These are phyloP conservation scores for Gobionotothen gibberifrons DNA, from an alignment of 2,797 vertebrate genomes.

Conservation along the genomic window DNA sequence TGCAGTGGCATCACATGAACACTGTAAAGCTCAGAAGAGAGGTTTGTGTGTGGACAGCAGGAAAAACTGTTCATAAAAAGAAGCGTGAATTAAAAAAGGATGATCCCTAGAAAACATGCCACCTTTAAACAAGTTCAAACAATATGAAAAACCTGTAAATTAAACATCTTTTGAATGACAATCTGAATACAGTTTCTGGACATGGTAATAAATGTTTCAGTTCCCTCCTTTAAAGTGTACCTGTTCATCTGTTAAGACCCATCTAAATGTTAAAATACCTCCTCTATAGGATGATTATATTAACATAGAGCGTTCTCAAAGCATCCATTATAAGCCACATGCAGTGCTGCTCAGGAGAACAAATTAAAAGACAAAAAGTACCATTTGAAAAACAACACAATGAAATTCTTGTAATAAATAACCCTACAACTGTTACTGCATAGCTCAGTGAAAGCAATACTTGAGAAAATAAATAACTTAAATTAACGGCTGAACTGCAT, in stretches of 20 bases:
- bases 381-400: conserved; percentile 39
- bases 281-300: background rate
- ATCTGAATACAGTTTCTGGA: conserved; percentile 21
- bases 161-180: background rate
- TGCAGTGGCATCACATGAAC: background rate
- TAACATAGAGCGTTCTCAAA: conserved; percentile 1
- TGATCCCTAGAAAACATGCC: background rate
- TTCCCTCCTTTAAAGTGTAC: background rate
- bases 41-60: background rate
- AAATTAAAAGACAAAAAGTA: background rate
- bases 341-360: conserved; percentile 38
- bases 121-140: background rate
- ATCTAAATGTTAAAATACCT: background rate
- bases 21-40: conserved; percentile 4
- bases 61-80: background rate
- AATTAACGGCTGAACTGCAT: conserved; percentile 67
- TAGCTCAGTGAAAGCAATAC: conserved; percentile 71
- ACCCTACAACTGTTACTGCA: conserved; percentile 65
- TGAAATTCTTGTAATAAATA: conserved; percentile 63
- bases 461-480: conserved; percentile 68
- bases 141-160: background rate
- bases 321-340: conserved; percentile 29
- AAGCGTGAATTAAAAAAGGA: conserved; percentile 10
- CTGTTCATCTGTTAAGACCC: background rate
- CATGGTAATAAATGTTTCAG: background rate